Conservation (phyloP, 2,113 vertebrate genomes). For the Naja naja region DNA sequence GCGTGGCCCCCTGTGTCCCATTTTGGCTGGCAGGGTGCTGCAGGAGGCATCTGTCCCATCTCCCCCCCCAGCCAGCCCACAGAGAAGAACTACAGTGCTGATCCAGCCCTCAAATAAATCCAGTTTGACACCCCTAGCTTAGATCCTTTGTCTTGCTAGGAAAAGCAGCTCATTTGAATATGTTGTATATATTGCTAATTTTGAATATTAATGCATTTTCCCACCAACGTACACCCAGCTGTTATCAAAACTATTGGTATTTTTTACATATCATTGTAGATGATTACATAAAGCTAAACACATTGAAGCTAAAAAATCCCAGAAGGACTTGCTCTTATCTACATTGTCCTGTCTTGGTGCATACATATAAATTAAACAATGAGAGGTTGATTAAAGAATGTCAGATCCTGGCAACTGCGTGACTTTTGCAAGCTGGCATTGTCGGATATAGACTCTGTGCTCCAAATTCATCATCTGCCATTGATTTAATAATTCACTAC, state of each 20-base stretch:
- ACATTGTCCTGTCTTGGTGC: constrained; percentile 11
- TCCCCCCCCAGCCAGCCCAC: too few relatives aligned
- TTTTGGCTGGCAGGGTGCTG: too few relatives aligned
- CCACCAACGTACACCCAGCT: not conserved
- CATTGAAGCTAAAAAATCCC: not conserved
- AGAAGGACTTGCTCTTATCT: not conserved
- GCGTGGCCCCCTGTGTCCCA: too few relatives aligned
- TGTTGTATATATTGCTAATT: not conserved
- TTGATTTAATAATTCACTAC: constrained; percentile 40
- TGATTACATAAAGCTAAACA: not conserved
- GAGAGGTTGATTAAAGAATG: constrained; percentile 50
- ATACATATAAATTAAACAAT: constrained; percentile 35
- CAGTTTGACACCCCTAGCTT: too few relatives aligned
- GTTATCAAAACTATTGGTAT: not conserved
- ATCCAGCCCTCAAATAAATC: too few relatives aligned
- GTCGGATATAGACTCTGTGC: constrained; percentile 48
- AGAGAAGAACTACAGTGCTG: too few relatives aligned
- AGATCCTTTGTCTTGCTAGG: not conserved
- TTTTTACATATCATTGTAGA: not conserved
- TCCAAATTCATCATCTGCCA: constrained; percentile 48
- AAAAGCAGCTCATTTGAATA: not conserved
- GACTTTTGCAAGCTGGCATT: constrained; percentile 48
- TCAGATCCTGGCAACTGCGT: constrained; percentile 49
- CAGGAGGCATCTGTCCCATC: too few relatives aligned
- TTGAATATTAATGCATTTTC: not conserved